These are phyloP conservation scores for Amblyjoppa proteus DNA, from an alignment of 2,888 invertebrate genomes.

Conservation along the genomic window DNA sequence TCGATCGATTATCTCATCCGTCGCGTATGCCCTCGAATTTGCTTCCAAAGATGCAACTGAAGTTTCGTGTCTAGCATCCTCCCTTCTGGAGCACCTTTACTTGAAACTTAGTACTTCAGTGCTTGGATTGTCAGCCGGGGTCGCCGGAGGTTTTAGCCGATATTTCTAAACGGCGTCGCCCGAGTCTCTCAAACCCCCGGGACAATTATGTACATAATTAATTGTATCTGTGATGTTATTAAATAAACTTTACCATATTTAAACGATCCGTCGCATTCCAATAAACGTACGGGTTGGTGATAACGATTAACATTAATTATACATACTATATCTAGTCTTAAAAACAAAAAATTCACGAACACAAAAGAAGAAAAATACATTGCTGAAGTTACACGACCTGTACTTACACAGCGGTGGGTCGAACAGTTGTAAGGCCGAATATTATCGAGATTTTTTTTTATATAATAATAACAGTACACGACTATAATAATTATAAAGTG, in stretches of 20 bases:
- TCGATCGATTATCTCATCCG: slow-evolving; percentile 16
- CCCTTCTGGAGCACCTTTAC: slow-evolving; percentile 75
- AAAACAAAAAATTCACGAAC: slow-evolving; percentile 13
- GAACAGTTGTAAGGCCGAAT: slow-evolving; percentile 10
- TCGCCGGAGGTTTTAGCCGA: slow-evolving; percentile 13
- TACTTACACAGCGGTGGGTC: slow-evolving; percentile 15
- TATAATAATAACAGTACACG: slow-evolving; percentile 13
- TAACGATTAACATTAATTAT: slow-evolving; percentile 21
- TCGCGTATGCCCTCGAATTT: slow-evolving; percentile 54
- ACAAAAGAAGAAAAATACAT: background rate
- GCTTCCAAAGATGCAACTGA: slow-evolving; percentile 71
- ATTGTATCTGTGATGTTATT: slow-evolving; percentile 84
- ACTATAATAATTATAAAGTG: slow-evolving; percentile 15
- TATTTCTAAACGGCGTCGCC: slow-evolving; percentile 46
- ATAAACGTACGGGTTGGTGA: slow-evolving; percentile 34
- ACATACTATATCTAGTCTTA: slow-evolving; percentile 15
- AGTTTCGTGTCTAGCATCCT: slow-evolving; percentile 70
- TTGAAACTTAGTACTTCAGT: slow-evolving; percentile 80
- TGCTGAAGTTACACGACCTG: slow-evolving; percentile 17
- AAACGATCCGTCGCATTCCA: slow-evolving; percentile 70
- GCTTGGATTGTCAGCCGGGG: slow-evolving; percentile 77
- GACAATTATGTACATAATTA: slow-evolving; percentile 83
- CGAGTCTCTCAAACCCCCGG: slow-evolving; percentile 54
- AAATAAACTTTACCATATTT: slow-evolving; percentile 84
- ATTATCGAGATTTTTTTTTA: slow-evolving; percentile 27